Percentiles rank a stretch among this genome's conserved stretches.
Evolutionary conservation across 2,113 vertebrate species (phyloP).

Genomic region (Chloroceryle aenea): DNA sequence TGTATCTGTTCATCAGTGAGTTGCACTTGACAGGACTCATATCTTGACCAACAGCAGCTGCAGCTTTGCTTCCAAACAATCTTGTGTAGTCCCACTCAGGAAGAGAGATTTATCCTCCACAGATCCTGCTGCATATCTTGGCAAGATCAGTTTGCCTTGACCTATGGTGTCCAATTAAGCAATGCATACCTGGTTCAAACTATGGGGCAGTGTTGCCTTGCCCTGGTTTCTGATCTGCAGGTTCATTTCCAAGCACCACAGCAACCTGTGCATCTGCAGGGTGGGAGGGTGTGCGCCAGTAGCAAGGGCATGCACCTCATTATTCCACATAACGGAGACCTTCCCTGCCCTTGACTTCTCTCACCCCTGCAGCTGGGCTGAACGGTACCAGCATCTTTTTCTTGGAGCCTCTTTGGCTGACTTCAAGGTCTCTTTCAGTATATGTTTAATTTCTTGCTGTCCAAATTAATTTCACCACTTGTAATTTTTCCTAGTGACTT

Average conservation of each 20-base stretch:
- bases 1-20: neutral
- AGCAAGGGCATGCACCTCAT: fast-evolving
- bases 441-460: constrained; percentile 10
- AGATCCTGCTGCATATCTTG: neutral
- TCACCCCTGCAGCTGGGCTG: neutral
- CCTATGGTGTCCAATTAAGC: neutral
- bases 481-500: neutral
- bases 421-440: neutral
- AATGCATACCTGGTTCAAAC: neutral
- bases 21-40: neutral
- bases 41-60: neutral
- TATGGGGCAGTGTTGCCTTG: neutral
- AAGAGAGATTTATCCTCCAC: neutral
- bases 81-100: neutral
- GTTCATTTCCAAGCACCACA: neutral
- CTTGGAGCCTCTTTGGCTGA: neutral
- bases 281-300: fast-evolving
- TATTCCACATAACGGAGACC: fast-evolving
- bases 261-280: neutral
- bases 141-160: neutral
- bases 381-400: neutral
- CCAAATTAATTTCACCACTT: constrained; percentile 24
- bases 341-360: neutral
- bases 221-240: neutral
- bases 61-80: neutral